Base-by-base conservation (phyloP, 2,888 invertebrate species). In the Thelaira solivaga region DNA sequence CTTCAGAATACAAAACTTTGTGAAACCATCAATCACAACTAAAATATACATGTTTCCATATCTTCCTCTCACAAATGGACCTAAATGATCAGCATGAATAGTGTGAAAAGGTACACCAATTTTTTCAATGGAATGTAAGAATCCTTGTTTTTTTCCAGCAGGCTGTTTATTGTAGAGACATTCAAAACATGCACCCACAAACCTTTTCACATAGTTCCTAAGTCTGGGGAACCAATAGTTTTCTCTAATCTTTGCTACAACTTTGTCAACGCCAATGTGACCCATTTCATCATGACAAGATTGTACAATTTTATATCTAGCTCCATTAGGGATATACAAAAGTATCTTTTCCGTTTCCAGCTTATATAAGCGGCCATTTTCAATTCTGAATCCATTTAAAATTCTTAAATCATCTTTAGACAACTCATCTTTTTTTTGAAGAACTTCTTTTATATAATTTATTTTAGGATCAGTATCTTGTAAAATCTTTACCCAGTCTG, bases 161-260 rank as follows among this genome's bases (percentile, higher is more conserved):
- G 64, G 61, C 3, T 80, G 68, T 76, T 89, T 89, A 87, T 0
- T 88, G 89, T 18, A 83, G 80, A 1, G 61, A 71, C 89, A 90
- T 8, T 85, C 80, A 43, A 45, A 18, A 55, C 77, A 80, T 8
- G 29, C 41, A 5, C 59, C 71, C 2, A 89, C 85, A 72, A 89
- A 89, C 59, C 86, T 83, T 55, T 85, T 83, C 0, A 88, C 85
- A 49, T 86, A 88, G 2, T 80, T 59, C 26, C 81, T 80, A 86
- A 89, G 86, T 4, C 83, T 82, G 0, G 85, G 85, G 62, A 89
- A 89, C 88, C 88, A 90, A 80, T 87, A 90, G 11, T 82, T 79
- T 45, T 83, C 82, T 1, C 80, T 49, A 81, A 83, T 29, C 82
- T 84, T 26, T 62, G 80, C 24, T 82, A 85, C 1, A 74, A 65